phyloP scores from a whole-genome alignment of 1,140 invertebrate species.

The Hyles vespertilio region DNA sequence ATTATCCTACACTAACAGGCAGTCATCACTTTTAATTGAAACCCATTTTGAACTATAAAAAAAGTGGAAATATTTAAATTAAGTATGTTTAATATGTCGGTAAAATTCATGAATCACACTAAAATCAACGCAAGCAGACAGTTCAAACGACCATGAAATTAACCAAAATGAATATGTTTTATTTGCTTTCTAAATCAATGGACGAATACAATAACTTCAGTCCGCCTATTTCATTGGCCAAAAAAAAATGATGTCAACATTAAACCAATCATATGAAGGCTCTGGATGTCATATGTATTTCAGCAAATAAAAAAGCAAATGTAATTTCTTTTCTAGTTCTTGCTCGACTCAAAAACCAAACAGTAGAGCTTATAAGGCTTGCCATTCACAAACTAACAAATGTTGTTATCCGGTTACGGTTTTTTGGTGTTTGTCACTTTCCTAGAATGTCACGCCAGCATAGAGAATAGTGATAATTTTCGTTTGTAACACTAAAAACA shows the following conservation, averaged over 20 bases:
- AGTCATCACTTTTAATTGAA: conserved; percentile 40
- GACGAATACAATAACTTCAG: not conserved
- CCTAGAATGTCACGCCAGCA: too few relatives aligned
- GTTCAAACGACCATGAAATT: conserved; percentile 9
- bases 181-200: not conserved
- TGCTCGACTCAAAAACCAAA: too few relatives aligned
- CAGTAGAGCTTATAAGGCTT: too few relatives aligned
- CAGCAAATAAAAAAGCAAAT: too few relatives aligned
- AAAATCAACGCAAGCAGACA: conserved; percentile 45
- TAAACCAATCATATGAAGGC: not conserved
- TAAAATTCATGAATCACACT: conserved; percentile 56
- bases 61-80: conserved; percentile 1
- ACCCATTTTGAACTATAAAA: conserved; percentile 36
- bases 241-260: not conserved
- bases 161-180: conserved; percentile 9
- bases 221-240: conserved; percentile 4
- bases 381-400: too few relatives aligned
- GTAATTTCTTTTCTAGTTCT: too few relatives aligned
- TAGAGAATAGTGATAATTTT: not conserved
- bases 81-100: conserved; percentile 1
- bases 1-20: conserved; percentile 11
- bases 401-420: too few relatives aligned
- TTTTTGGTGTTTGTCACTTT: too few relatives aligned
- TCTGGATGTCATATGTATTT: too few relatives aligned
- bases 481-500: conserved; percentile 53